phyloP scores from a whole-genome alignment of 1,140 invertebrate species.

The Drosophila pectinifera region DNA sequence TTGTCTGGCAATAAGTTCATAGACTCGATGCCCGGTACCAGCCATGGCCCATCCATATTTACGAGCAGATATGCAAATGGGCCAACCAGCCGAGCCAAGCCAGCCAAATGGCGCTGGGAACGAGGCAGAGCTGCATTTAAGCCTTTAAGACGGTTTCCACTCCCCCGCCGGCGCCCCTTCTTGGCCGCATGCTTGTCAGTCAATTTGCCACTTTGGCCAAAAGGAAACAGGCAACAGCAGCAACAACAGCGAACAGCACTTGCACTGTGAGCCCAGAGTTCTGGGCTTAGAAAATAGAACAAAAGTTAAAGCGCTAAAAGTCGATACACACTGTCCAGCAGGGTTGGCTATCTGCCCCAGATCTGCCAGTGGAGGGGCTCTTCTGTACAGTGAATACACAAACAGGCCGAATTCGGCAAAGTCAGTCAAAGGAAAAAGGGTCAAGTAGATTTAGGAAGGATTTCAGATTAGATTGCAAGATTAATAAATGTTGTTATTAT shows the following conservation, averaged over 20 bases:
- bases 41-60: slow-evolving; percentile 77
- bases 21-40: slow-evolving; percentile 48
- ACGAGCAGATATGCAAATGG: slow-evolving; percentile 80
- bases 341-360: slow-evolving; percentile 48
- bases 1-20: slow-evolving; percentile 71
- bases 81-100: slow-evolving; percentile 48
- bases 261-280: slow-evolving; percentile 67
- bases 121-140: slow-evolving; percentile 69
- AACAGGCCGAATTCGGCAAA: not conserved
- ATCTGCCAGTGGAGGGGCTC: slow-evolving; percentile 14
- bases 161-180: not conserved
- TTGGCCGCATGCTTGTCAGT: slow-evolving; percentile 76
- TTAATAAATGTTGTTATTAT: too few species aligned
- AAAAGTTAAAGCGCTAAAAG: slow-evolving; percentile 68
- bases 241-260: slow-evolving; percentile 70
- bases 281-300: slow-evolving; percentile 74
- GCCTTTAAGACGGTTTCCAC: slow-evolving; percentile 61
- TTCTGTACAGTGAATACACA: slow-evolving; percentile 8
- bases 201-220: slow-evolving; percentile 83
- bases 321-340: slow-evolving; percentile 69
- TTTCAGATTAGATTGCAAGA: not conserved
- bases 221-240: slow-evolving; percentile 78
- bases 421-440: not conserved
- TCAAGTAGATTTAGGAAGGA: not conserved
- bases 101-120: slow-evolving; percentile 72